phyloP scores from a whole-genome alignment of 2,888 invertebrate species.

The Sussaba pulchella region DNA sequence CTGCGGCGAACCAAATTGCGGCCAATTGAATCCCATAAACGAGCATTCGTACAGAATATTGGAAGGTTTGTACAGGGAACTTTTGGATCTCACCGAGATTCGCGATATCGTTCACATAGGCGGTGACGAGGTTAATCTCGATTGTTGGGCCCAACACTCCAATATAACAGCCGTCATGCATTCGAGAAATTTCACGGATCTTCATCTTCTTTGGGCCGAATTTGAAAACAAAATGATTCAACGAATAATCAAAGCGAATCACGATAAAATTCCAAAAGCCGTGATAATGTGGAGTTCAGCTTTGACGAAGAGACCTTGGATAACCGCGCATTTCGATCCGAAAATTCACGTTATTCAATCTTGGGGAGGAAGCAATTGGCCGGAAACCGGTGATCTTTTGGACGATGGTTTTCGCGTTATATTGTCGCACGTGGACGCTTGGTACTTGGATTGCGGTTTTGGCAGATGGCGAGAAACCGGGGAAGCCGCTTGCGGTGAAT shows the following conservation, averaged over 20 bases:
- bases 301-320: constrained; percentile 90
- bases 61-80: constrained; percentile 90
- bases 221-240: constrained; percentile 89
- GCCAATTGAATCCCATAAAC: constrained; percentile 93
- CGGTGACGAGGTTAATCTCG: constrained; percentile 93
- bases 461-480: constrained; percentile 94
- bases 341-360: constrained; percentile 92
- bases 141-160: constrained; percentile 89
- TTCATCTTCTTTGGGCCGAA: constrained; percentile 92
- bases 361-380: constrained; percentile 94
- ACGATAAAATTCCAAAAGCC: constrained; percentile 85
- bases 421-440: constrained; percentile 94
- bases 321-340: constrained; percentile 88
- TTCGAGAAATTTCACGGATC: constrained; percentile 90
- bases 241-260: constrained; percentile 88
- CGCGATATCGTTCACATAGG: constrained; percentile 93
- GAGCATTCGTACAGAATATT: constrained; percentile 91
- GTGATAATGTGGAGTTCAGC: constrained; percentile 92
- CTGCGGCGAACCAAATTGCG: constrained; percentile 95
- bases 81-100: constrained; percentile 90
- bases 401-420: constrained; percentile 92
- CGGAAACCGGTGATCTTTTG: constrained; percentile 91
- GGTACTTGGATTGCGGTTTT: constrained; percentile 95
- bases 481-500: constrained; percentile 94
- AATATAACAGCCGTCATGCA: constrained; percentile 85